A percentile compares a stretch with the other conserved stretches of the same genome.
Evolutionary conservation across 2,888 invertebrate species (phyloP).

Genomic region (Crocallis elinguaria): DNA sequence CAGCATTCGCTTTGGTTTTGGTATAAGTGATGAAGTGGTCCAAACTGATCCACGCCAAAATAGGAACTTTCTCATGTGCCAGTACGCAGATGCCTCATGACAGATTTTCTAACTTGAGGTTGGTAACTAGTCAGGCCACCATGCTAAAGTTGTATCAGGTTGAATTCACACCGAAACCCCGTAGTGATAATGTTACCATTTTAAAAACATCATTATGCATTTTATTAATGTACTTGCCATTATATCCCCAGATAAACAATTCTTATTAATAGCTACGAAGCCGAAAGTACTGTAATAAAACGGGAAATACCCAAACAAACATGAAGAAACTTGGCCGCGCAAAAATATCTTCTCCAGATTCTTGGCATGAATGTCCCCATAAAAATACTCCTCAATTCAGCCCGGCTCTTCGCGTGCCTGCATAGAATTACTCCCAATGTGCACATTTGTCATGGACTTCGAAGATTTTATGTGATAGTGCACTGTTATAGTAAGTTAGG

Average conservation of each 20-base stretch:
- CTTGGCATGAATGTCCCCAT: slow-evolving; percentile 28
- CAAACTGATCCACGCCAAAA: too few relatives aligned
- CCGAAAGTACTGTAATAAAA: slow-evolving; percentile 8
- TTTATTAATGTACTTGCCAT: too few relatives aligned
- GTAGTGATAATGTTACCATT: too few relatives aligned
- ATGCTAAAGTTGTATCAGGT: too few relatives aligned
- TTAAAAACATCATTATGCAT: too few relatives aligned
- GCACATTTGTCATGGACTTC: slow-evolving; percentile 16
- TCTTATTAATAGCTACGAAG: background rate
- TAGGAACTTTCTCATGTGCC: too few relatives aligned
- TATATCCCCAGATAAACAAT: background rate
- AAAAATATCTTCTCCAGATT: slow-evolving; percentile 9
- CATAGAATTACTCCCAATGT: slow-evolving; percentile 23
- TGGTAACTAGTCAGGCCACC: too few relatives aligned
- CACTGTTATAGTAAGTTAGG: background rate
- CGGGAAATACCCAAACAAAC: slow-evolving; percentile 2
- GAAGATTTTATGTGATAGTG: slow-evolving; percentile 7
- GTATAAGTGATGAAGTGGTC: too few relatives aligned
- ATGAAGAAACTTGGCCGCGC: slow-evolving; percentile 4
- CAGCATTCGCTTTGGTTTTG: too few relatives aligned
- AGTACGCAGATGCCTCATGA: too few relatives aligned
- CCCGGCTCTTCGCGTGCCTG: slow-evolving; percentile 1
- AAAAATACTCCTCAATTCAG: slow-evolving; percentile 23
- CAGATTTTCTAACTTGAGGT: too few relatives aligned
- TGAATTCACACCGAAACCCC: too few relatives aligned